Conservation (phyloP, 2,797 vertebrate species). For the Aplochiton taeniatus region DNA sequence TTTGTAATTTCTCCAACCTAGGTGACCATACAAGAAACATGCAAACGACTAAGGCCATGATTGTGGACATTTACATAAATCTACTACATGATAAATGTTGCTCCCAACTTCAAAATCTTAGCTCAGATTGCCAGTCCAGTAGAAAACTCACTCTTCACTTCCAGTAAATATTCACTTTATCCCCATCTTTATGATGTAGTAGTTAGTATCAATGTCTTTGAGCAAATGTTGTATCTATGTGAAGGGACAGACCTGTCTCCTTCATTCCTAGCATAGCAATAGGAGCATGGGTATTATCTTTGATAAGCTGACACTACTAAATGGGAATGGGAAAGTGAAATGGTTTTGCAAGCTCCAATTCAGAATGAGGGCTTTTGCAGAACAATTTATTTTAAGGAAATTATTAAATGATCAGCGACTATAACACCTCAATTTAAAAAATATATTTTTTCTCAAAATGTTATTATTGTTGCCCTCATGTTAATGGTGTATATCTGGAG, state of each 20-base stretch:
- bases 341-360: conserved; percentile 73
- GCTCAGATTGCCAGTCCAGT: conserved; percentile 31
- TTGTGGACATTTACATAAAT: conserved; percentile 71
- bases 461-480: conserved; percentile 67
- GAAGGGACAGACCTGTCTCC: conserved; percentile 59
- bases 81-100: conserved; percentile 67
- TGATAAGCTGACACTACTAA: conserved; percentile 67
- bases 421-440: conserved; percentile 84
- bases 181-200: conserved; percentile 43
- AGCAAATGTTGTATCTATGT: conserved; percentile 50
- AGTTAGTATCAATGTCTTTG: conserved; percentile 62
- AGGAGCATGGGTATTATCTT: conserved; percentile 50
- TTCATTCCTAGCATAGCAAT: conserved; percentile 67
- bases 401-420: conserved; percentile 80
- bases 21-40: conserved; percentile 81
- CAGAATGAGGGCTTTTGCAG: conserved; percentile 71
- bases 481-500: conserved; percentile 66
- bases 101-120: conserved; percentile 49
- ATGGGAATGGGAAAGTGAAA: conserved; percentile 65
- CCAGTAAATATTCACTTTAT: too few species aligned
- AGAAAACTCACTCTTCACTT: conserved; percentile 6
- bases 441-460: conserved; percentile 78
- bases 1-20: conserved; percentile 62
- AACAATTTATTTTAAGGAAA: conserved; percentile 78
- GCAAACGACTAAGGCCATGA: conserved; percentile 79